Evolutionary conservation across 2,113 vertebrate species (phyloP), one percentile per base, ranked within the genome.

Genomic region (Chunga burmeisteri): DNA sequence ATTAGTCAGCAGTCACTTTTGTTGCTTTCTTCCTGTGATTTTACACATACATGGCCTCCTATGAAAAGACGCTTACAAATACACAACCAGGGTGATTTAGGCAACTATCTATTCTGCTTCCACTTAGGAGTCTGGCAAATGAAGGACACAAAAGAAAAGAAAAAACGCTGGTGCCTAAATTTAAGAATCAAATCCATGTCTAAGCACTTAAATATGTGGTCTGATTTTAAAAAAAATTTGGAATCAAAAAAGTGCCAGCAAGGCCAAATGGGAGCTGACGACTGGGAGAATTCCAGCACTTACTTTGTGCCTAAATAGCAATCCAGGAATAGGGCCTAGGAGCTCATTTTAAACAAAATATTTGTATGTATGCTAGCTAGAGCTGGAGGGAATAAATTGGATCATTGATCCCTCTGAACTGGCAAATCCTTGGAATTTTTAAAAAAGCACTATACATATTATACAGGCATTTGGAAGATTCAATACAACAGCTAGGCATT

Each of bases 181-280:
- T 89, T 89, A 91, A 94, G 93, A 93, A 94, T 62, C 13, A n/a
- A 92, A 92, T 81, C 83, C 88, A 88, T 4, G 59, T 79, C 90
- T 90, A 95, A 90, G 82, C 63, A 91, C 73, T 95, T 92, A 77
- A 94, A 81, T 90, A 92, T 59, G 88, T 40, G 38, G 80, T 92
- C 65, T 84, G 36, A 94, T 92, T 89, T 23, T 4, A 2, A 72
- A 66, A 93, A 94, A 58, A 67, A 56, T 0, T 17, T 66, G 79
- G 83, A 73, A 91, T 49, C 16, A 34, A 84, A 44, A 67, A 92
- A 46, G 34, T 63, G 9, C 34, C 88, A 88, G 63, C 17, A 73
- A 81, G 34, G 88, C 82, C 83, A 92, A 36, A 56, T 86, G 52
- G 72, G 56, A 95, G 52, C 34, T 2, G 30, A 59, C 40, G 50